Evolutionary conservation across 2,113 vertebrate genomes (phyloP).

Genomic region (Saiga tatarica): DNA sequence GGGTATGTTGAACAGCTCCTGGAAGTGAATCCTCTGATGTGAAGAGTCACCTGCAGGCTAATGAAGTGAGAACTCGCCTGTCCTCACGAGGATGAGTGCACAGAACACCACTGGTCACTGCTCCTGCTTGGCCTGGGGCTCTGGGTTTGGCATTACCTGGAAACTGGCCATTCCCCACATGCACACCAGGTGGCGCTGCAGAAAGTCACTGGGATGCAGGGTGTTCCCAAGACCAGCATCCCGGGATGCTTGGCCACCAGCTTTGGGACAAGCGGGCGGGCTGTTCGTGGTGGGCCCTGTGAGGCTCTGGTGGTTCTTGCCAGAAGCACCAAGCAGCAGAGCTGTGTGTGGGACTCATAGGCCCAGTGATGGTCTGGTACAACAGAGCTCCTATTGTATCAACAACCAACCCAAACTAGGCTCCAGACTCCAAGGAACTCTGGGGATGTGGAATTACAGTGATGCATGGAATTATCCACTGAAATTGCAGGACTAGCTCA

Average conservation of each 20-base stretch:
- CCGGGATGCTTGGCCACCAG: not conserved
- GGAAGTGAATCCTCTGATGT: no score
- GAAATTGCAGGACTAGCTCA: no score
- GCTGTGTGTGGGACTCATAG: not conserved
- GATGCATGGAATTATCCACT: no score
- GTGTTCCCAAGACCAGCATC: not conserved
- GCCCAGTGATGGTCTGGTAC: not conserved
- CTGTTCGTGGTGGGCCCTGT: not conserved
- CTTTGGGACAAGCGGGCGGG: not conserved
- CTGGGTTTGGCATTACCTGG: not conserved
- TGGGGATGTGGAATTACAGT: no score
- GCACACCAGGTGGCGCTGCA: not conserved
- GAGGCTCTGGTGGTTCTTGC: not conserved
- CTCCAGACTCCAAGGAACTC: no score
- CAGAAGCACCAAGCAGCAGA: not conserved
- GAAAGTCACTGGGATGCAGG: not conserved
- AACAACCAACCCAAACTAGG: not conserved
- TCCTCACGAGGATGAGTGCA: fast-evolving
- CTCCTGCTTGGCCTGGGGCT: no score
- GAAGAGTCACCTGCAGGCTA: not conserved
- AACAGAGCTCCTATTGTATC: not conserved
- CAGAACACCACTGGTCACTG: not conserved
- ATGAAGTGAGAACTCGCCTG: not conserved
- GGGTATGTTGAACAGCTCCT: not conserved
- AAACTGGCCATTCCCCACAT: fast-evolving